A percentile compares a stretch with the other conserved stretches of the same genome.
phyloP scores from a whole-genome alignment of 1,140 invertebrate species.

The Alviniconcha marisindica region DNA sequence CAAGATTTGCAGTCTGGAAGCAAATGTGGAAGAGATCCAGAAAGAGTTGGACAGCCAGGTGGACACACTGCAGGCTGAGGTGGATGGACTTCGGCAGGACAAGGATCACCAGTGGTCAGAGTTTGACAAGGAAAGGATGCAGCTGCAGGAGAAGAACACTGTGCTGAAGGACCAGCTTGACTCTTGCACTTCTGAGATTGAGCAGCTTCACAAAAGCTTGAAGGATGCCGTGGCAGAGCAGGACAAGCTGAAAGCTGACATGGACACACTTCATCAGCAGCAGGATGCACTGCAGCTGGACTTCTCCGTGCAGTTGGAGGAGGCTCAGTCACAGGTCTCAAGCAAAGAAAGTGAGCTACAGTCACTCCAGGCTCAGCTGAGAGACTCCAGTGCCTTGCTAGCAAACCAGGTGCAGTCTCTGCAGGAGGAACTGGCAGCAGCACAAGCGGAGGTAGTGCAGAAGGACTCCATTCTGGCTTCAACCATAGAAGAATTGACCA shows the following conservation, averaged over 20 bases:
- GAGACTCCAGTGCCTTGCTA: neutral
- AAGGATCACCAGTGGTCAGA: neutral
- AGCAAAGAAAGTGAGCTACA: constrained; percentile 28
- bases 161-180: constrained; percentile 32
- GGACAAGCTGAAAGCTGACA: constrained; percentile 20
- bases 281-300: neutral
- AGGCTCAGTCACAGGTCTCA: constrained; percentile 6
- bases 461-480: constrained; percentile 37
- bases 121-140: neutral
- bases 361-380: neutral
- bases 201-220: constrained; percentile 25
- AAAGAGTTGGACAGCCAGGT: neutral
- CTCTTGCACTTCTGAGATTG: constrained; percentile 24
- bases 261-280: constrained; percentile 1
- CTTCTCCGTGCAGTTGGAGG: constrained; percentile 39
- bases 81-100: neutral
- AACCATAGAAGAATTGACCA: constrained; percentile 37
- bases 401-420: neutral
- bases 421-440: constrained; percentile 25
- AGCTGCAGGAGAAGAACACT: neutral
- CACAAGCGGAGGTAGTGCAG: constrained; percentile 42
- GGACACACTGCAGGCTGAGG: constrained; percentile 26
- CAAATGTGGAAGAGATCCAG: constrained; percentile 7
- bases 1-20: neutral
- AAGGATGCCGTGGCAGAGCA: constrained; percentile 9